Evolutionary conservation across 2,797 vertebrate species (phyloP).

Genomic region (Toxotes lorentzi): DNA sequence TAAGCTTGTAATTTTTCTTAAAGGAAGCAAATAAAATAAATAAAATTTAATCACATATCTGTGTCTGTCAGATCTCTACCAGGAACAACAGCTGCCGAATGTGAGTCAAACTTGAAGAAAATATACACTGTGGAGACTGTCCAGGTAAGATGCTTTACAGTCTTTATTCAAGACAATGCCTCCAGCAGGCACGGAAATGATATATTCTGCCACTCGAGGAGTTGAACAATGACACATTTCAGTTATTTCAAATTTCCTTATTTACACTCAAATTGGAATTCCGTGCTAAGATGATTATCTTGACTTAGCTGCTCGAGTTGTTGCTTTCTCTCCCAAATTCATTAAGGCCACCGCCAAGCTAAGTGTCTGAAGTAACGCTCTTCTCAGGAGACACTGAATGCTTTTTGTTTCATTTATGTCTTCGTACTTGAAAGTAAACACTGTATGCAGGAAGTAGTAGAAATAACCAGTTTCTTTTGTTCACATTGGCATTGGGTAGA

Average conservation of each 20-base stretch:
- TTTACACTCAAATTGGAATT: not conserved
- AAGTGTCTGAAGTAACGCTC: not conserved
- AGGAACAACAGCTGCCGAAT: conserved; percentile 95
- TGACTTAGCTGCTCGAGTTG: not conserved
- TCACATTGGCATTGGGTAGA: conserved; percentile 78
- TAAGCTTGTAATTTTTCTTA: not conserved
- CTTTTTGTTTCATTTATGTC: not conserved
- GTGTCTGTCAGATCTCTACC: conserved; percentile 89
- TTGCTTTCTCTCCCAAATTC: not conserved
- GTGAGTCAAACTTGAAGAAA: conserved; percentile 95
- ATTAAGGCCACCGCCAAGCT: not conserved
- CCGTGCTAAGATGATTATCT: not conserved
- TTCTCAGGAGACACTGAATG: not conserved
- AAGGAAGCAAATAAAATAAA: not conserved
- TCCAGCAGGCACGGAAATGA: not conserved
- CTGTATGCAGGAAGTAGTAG: not conserved
- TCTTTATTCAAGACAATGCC: not conserved
- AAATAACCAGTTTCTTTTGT: conserved; percentile 46
- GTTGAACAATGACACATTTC: not conserved
- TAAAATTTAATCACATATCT: conserved; percentile 5
- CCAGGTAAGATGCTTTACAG: conserved; percentile 86
- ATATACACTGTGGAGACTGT: conserved; percentile 96
- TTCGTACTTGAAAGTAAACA: not conserved
- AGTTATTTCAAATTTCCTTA: not conserved
- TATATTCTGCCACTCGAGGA: not conserved